Evolutionary conservation across 2,888 invertebrate species (phyloP).

Genomic region (Agrotis puta): DNA sequence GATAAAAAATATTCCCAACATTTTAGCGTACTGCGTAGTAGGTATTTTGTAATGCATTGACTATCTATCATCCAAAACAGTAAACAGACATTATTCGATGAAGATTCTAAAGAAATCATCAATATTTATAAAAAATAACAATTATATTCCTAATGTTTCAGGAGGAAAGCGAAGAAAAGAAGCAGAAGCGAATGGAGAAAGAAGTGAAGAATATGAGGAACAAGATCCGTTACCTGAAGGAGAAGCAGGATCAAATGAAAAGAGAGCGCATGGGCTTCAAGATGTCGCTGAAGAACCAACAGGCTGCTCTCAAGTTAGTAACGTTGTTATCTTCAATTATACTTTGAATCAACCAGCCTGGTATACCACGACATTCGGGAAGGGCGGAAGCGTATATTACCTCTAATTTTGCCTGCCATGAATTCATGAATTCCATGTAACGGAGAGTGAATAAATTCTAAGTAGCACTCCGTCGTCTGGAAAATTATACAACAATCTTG

Average conservation of each 20-base stretch:
- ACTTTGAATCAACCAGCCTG: neutral
- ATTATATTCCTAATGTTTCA: slow-evolving; percentile 60
- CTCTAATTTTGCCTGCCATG: too few relatives aligned
- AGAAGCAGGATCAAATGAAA: slow-evolving; percentile 94
- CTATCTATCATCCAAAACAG: too few relatives aligned
- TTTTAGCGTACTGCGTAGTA: too few relatives aligned
- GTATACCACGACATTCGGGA: too few relatives aligned
- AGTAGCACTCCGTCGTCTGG: too few relatives aligned
- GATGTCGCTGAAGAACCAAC: slow-evolving; percentile 95
- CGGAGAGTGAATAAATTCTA: too few relatives aligned
- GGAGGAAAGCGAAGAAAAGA: slow-evolving; percentile 92
- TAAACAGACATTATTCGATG: too few relatives aligned
- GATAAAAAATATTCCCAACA: too few relatives aligned
- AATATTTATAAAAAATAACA: neutral
- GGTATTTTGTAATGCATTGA: too few relatives aligned
- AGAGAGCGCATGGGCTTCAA: slow-evolving; percentile 95
- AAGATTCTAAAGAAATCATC: neutral
- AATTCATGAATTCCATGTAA: too few relatives aligned
- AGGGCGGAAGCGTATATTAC: too few relatives aligned
- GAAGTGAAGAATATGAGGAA: slow-evolving; percentile 92
- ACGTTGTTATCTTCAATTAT: neutral
- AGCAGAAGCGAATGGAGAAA: slow-evolving; percentile 92
- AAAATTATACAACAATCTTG: too few relatives aligned
- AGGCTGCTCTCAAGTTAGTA: slow-evolving; percentile 93
- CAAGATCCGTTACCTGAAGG: slow-evolving; percentile 93